Percentiles rank a stretch among this genome's conserved stretches.
Conservation (phyloP, 2,888 invertebrate genomes). For the Rotaria magnacalcarata region DNA sequence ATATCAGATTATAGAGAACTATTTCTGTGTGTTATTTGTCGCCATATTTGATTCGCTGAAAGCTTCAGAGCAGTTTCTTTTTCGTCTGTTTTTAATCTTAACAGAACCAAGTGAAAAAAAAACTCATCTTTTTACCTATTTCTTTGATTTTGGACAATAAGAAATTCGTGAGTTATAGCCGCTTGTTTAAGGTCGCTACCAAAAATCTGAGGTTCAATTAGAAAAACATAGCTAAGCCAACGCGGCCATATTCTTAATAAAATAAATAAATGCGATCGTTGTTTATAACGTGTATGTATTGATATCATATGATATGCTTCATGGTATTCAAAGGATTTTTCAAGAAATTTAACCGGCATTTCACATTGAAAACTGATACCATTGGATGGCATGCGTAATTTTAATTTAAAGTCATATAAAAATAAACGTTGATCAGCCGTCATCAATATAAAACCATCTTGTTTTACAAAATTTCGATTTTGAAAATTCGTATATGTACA, state of each 20-base stretch:
- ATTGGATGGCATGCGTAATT: not conserved
- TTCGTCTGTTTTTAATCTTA: too few species aligned
- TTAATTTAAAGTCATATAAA: not conserved
- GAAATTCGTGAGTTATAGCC: not conserved
- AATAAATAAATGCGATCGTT: not conserved
- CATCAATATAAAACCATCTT: conserved; percentile 23
- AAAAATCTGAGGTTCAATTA: not conserved
- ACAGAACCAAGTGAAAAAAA: too few species aligned
- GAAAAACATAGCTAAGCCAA: conserved; percentile 1
- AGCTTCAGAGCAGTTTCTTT: too few species aligned
- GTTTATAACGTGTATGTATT: not conserved
- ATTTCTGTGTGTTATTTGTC: too few species aligned
- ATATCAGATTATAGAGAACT: too few species aligned
- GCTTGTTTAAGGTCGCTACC: not conserved
- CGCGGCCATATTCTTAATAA: not conserved
- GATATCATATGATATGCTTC: not conserved
- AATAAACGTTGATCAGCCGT: not conserved
- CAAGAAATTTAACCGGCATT: not conserved
- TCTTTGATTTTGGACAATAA: conserved; percentile 14
- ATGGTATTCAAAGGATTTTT: not conserved
- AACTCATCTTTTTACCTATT: not conserved
- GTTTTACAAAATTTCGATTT: not conserved
- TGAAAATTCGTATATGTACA: not conserved
- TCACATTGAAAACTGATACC: not conserved
- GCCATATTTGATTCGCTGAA: too few species aligned